These are phyloP conservation scores for Zosterops borbonicus DNA, from an alignment of 2,113 vertebrate genomes.

Conservation along the genomic window DNA sequence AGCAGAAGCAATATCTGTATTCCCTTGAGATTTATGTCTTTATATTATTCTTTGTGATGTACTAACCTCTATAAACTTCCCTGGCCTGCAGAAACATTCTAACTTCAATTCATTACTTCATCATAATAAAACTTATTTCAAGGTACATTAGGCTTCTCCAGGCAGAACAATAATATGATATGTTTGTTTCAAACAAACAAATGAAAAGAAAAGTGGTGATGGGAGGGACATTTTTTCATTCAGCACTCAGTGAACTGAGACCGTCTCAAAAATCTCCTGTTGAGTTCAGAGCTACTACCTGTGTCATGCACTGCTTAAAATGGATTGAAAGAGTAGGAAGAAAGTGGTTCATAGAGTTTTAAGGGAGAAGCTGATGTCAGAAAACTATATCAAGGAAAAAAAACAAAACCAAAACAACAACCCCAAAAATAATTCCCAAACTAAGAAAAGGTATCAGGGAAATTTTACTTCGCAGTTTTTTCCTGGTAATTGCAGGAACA, in stretches of 20 bases:
- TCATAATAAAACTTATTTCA: constrained; percentile 80
- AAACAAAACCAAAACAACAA: no score
- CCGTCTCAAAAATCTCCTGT: constrained; percentile 33
- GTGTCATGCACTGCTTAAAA: neutral
- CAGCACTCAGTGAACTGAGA: constrained; percentile 43
- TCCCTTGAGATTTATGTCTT: constrained; percentile 46
- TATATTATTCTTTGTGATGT: constrained; percentile 50
- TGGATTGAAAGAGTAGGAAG: neutral
- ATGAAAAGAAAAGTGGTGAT: neutral
- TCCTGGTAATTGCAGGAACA: neutral
- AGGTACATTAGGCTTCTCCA: constrained; percentile 74
- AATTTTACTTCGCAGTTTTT: neutral
- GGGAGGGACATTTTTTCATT: neutral
- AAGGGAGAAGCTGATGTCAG: neutral
- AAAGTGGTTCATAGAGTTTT: neutral
- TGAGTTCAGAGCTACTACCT: constrained; percentile 13
- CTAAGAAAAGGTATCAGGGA: neutral
- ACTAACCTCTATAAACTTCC: constrained; percentile 46
- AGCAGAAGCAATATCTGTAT: constrained; percentile 60
- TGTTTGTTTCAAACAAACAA: constrained; percentile 49
- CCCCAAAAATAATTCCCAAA: neutral
- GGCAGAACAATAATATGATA: constrained; percentile 59
- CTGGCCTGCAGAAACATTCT: constrained; percentile 33
- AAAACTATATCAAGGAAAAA: neutral
- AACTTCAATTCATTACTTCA: constrained; percentile 68